Conservation (phyloP, 2,888 invertebrate species). For the Megalurothrips usitatus region DNA sequence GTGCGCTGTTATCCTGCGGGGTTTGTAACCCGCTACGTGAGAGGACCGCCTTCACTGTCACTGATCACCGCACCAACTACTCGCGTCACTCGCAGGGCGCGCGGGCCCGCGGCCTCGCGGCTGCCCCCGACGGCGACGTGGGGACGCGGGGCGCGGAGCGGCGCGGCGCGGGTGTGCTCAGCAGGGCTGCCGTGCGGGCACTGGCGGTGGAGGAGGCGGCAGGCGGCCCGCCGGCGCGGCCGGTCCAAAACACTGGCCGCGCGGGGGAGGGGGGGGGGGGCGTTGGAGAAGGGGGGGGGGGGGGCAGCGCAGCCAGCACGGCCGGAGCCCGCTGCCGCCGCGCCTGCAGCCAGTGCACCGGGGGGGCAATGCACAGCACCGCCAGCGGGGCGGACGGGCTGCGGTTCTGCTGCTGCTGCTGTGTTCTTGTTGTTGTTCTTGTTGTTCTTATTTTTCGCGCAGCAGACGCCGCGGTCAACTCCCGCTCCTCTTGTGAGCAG, state of each 20-base stretch:
- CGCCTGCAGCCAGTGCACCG: background rate
- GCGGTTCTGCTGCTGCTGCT: too few relatives aligned
- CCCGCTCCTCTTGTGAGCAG: too few relatives aligned
- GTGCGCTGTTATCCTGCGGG: too few relatives aligned
- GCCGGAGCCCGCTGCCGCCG: too few relatives aligned
- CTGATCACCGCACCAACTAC: too few relatives aligned
- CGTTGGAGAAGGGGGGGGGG: background rate
- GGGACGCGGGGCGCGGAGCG: background rate
- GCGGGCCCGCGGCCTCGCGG: background rate
- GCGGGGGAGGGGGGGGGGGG: background rate
- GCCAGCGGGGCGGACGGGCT: too few relatives aligned
- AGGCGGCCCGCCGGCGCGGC: slow-evolving; percentile 37
- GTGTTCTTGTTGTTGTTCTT: too few relatives aligned
- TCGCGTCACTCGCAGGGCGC: too few relatives aligned
- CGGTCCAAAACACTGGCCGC: slow-evolving; percentile 33
- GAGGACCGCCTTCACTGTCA: background rate
- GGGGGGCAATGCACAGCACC: background rate
- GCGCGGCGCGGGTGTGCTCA: background rate
- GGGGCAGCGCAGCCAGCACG: too few relatives aligned
- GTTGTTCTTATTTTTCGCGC: too few relatives aligned
- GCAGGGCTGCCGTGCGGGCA: background rate
- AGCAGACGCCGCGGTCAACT: too few relatives aligned
- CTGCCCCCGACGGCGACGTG: background rate
- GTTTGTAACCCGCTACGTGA: too few relatives aligned
- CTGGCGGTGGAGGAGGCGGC: background rate